Base-by-base conservation (phyloP, 2,888 invertebrate genomes). In the Agrilus cyanescens region DNA sequence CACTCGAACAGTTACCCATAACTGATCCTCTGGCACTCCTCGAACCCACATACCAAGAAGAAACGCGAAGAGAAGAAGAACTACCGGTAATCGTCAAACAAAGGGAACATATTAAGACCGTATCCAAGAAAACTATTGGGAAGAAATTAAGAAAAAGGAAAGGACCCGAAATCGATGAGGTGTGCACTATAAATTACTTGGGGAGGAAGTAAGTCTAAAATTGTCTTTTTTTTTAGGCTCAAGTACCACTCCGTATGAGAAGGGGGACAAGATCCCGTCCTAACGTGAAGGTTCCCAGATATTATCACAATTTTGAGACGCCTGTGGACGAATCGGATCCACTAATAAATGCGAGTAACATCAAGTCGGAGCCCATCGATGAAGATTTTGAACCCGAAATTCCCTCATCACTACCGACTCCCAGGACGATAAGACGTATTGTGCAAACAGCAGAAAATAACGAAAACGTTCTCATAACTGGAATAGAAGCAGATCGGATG, bases 241-340 rank as follows among this genome's bases (percentile, higher is more conserved):
- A 61, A 5, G 62, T 62, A 6, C 50, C 58, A 4, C 54, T 63
- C 35, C 51, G 57, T 1, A 57, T 59, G 32, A 56, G 65, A 30
- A 63, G 63, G 52, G 66, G 67, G 2, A 67, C 66, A 6, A 51
- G 65, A 37, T 66, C 67, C 1, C 53, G 67, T 4, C 67, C 66
- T 2, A 61, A 65, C 45, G 61, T 64, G 2, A 67, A 66, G 54
- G 56, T 66, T 16, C 66, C 66, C 2, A 61, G 63, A 45, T 63
- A 61, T 45, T 67, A 62, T 48, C 59, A 64, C 45, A 56, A 58
- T 41, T 59, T 52, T 16, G 59, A 55, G 20, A 30, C 43, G 18
- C 29, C 29, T 30, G 15, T 25, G 1, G 10, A 16, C 4, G 43
- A 45, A n/a, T 20, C 33, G 12, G 49, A 50, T 37, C 43, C 47